phyloP scores from a whole-genome alignment of 1,140 invertebrate genomes.

The Drosophila lacertosa region DNA sequence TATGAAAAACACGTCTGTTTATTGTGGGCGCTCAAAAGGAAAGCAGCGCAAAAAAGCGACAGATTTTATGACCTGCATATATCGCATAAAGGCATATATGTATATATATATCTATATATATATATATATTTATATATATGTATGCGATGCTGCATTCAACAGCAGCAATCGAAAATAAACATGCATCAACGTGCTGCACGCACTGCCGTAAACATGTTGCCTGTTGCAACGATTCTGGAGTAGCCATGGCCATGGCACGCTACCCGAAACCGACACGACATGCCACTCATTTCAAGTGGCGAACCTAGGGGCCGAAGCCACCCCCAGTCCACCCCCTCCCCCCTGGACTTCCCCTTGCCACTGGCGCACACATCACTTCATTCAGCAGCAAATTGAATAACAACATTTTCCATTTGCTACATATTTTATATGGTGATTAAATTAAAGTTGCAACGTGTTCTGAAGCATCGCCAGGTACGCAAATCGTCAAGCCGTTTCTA shows the following conservation, averaged over 20 bases:
- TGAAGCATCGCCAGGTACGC: conserved; percentile 5
- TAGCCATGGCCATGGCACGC: conserved; percentile 47
- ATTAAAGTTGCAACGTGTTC: conserved; percentile 62
- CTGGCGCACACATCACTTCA: conserved; percentile 54
- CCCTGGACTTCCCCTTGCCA: background rate
- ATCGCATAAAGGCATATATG: conserved; percentile 12
- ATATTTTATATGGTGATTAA: conserved; percentile 71
- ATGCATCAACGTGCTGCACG: conserved; percentile 67
- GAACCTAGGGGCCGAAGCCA: too few species aligned
- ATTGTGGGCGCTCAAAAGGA: conserved; percentile 39
- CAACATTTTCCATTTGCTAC: conserved; percentile 71
- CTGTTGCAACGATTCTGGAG: conserved; percentile 47
- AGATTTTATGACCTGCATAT: conserved; percentile 50
- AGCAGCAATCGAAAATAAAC: conserved; percentile 61
- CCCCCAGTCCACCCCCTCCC: background rate
- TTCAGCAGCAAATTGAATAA: conserved; percentile 76
- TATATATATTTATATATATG: conserved; percentile 9
- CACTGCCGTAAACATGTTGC: conserved; percentile 69
- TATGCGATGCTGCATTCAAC: conserved; percentile 58
- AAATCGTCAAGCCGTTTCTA: conserved; percentile 23
- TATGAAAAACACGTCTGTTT: conserved; percentile 75
- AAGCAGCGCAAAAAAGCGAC: conserved; percentile 57
- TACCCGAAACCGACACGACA: conserved; percentile 61
- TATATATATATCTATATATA: conserved; percentile 13
- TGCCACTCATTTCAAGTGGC: conserved; percentile 68